Base-by-base conservation (phyloP, 2,888 invertebrate genomes). In the Zaprionus lineosus region DNA sequence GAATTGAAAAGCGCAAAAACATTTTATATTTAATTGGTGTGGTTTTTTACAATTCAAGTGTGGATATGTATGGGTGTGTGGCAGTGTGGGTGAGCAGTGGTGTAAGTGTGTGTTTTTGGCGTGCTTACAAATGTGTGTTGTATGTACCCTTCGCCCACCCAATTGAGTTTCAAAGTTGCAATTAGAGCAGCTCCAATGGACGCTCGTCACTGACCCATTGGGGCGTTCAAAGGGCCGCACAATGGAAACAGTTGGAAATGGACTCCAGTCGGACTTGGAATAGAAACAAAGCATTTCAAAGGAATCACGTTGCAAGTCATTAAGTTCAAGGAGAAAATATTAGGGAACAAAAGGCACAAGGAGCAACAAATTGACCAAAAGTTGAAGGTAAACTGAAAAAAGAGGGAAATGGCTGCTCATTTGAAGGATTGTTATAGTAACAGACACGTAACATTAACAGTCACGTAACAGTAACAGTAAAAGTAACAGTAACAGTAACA, bases 81-180 rank as follows among this genome's bases (percentile, higher is more conserved):
- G 18, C 33, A 44, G 37, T 31, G n/a, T 28, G n/a, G n/a, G n/a
- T n/a, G n/a, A n/a, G n/a, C n/a, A n/a, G n/a, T n/a, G n/a, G n/a
- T n/a, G 28, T 24, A 6, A 3, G 59, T 29, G 39, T 48, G n/a
- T 39, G 12, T 12, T 16, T n/a, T 24, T 56, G 66, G 43, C 44
- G 26, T 40, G 31, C 18, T 40, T 18, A 16, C 19, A 21, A 41
- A 14, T 8, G 37, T 21, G 12, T 33, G 8, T 34, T 24, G 6
- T 12, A 31, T 28, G 28, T 19, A 21, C 33, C 66, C 51, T 34
- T 48, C 57, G 73, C 56, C 60, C 55, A 72, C 65, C 66, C 78
- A 78, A 82, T 79, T 79, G 78, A 79, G 82, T 79, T 79, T 79
- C 82, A 79, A 78, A 79, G 78, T 79, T 79, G 78, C 78, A 79